Conservation (phyloP, 2,888 invertebrate genomes). For the Eremobia ochroleuca region DNA sequence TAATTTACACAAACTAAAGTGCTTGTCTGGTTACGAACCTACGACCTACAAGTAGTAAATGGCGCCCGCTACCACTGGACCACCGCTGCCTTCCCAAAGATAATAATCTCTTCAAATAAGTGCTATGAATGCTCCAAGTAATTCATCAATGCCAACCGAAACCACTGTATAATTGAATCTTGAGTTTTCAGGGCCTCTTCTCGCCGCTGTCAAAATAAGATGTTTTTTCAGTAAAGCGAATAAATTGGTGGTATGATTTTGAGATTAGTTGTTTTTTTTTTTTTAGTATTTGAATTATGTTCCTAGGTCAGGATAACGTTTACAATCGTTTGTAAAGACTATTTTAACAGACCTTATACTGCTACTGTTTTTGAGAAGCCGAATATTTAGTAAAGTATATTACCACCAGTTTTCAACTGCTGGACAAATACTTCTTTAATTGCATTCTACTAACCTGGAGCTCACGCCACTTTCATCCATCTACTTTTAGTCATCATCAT, state of each 20-base stretch:
- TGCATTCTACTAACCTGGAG: neutral
- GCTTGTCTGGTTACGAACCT: neutral
- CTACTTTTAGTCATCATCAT: neutral
- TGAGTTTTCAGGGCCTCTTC: slow-evolving; percentile 29
- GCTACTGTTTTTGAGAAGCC: neutral
- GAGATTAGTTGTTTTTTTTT: neutral
- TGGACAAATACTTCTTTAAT: neutral
- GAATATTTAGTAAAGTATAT: neutral
- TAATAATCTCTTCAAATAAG: slow-evolving; percentile 34
- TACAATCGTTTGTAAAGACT: neutral
- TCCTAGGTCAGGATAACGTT: neutral
- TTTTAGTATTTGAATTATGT: neutral
- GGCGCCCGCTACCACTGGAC: no score
- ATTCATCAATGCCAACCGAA: slow-evolving; percentile 48
- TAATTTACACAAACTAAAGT: neutral
- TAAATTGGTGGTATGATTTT: slow-evolving; percentile 15
- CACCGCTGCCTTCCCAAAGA: neutral
- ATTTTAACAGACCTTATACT: neutral
- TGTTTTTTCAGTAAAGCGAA: slow-evolving; percentile 40
- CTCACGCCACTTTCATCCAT: neutral
- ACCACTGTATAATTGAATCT: slow-evolving; percentile 41
- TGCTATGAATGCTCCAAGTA: slow-evolving; percentile 27
- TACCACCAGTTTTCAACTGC: no score
- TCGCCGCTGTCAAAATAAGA: slow-evolving; percentile 31
- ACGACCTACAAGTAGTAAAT: neutral